A percentile compares a stretch with the other conserved stretches of the same genome.
Evolutionary conservation across 2,113 vertebrate species (phyloP).

Genomic region (Dipodomys spectabilis): DNA sequence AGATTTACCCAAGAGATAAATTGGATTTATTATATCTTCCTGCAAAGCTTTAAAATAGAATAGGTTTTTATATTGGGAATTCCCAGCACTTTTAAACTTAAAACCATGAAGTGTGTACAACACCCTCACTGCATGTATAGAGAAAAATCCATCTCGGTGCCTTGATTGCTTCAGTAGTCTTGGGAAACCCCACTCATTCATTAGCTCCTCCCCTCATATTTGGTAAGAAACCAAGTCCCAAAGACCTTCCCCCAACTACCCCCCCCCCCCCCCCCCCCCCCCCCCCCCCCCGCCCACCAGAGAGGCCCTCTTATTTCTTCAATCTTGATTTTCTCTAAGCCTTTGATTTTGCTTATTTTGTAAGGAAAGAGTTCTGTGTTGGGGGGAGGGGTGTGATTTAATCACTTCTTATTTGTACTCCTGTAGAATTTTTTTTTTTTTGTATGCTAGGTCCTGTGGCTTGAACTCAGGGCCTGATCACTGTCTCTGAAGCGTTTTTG

Average conservation of each 20-base stretch:
- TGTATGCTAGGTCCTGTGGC: too few relatives aligned
- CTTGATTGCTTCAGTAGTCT: background rate
- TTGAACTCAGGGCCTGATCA: too few relatives aligned
- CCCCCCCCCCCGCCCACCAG: too few relatives aligned
- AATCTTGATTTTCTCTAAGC: too few relatives aligned
- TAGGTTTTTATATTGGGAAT: constrained; percentile 31
- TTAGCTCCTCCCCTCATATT: background rate
- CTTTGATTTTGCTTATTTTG: too few relatives aligned
- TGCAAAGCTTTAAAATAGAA: constrained; percentile 6
- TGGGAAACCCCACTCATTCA: background rate
- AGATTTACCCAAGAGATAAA: constrained; percentile 20
- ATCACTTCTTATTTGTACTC: too few relatives aligned
- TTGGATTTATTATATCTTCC: constrained; percentile 4
- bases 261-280: too few relatives aligned
- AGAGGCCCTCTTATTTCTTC: background rate
- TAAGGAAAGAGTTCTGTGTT: too few relatives aligned
- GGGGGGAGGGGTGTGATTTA: too few relatives aligned
- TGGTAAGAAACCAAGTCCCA: background rate
- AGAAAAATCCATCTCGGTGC: constrained; percentile 24
- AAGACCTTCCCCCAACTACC: background rate
- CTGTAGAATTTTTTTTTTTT: too few relatives aligned
- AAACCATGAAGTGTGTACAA: background rate
- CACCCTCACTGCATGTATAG: background rate
- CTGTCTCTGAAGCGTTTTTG: too few relatives aligned
- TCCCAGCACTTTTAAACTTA: background rate